Conservation (phyloP, 2,797 vertebrate genomes). For the Linurgus olivaceus region DNA sequence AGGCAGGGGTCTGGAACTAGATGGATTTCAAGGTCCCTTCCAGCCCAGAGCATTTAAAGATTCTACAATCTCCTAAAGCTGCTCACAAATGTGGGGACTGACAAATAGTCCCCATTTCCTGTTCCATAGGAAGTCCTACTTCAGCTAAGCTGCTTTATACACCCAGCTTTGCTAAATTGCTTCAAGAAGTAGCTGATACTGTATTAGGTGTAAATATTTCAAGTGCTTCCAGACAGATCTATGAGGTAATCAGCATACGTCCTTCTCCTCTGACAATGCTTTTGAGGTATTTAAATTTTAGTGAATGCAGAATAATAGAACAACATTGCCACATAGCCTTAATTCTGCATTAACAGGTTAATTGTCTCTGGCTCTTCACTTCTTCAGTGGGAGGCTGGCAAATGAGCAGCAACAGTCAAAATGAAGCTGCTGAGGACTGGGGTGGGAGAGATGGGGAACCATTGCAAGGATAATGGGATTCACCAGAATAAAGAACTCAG, state of each 20-base stretch:
- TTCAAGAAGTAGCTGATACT: background rate
- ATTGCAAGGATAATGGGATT: background rate
- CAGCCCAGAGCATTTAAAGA: background rate
- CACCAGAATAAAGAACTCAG: background rate
- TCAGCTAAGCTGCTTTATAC: background rate
- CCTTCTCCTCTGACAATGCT: background rate
- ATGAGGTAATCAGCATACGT: background rate
- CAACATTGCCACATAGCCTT: background rate
- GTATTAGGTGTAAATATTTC: background rate
- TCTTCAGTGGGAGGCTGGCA: background rate
- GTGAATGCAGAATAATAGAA: background rate
- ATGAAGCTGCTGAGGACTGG: background rate
- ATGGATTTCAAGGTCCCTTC: background rate
- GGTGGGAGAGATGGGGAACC: rapidly evolving
- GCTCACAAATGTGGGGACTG: background rate
- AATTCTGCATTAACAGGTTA: background rate
- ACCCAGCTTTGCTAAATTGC: background rate
- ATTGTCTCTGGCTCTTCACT: background rate
- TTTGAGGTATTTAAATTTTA: background rate
- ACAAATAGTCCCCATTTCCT: background rate
- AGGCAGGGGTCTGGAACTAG: background rate
- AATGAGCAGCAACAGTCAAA: background rate
- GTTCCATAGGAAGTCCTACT: background rate
- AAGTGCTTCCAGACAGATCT: background rate
- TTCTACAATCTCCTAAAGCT: background rate